Base-by-base conservation (phyloP, 2,797 vertebrate genomes). In the Setipinna tenuifilis region DNA sequence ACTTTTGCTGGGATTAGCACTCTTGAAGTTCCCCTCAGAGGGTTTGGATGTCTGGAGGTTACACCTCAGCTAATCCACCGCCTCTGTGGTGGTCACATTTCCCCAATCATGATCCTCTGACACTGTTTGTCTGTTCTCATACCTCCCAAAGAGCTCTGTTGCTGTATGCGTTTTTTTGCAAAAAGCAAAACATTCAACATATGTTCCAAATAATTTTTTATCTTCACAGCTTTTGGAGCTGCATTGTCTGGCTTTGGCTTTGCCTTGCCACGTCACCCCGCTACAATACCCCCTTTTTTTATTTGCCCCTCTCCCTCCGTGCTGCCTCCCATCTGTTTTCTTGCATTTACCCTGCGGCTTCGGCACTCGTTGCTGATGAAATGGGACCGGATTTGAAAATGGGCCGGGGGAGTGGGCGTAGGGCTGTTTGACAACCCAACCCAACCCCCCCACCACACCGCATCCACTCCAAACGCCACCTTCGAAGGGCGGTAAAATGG, bases 251-350 rank as follows among this genome's bases (percentile, higher is more conserved):
- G 71, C 81, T 83, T 57, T 85, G 85, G 50, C 50, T 14, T 54
- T 54, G 50, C 86, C 85, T 87, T 81, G 50, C 68, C 87, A 89
- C 84, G 85, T 86, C 57, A 44, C 44, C 68, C 46, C 82, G 35
- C 14, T 54, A 50, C 46, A 59, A 83, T 58, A 62, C 50, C 21
- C 59, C 86, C 75, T 82, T 50, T 82, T 50, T 54, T 17, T 84
- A 85, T 81, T 83, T 84, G 83, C 62, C 85, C 84, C 85, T 83
- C 68, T 87, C 87, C 90, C 89, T 57, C 83, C 86, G 88, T 83
- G 85, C 82, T 86, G 83, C 86, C 92, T 93, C 93, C 71, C 93
- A 89, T 92, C 90, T 94, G 93, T 92, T 93, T 94, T 91, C 92
- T 91, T 89, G 31, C 88, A 86, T 93, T 91, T 89, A 88, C 92